phyloP scores from a whole-genome alignment of 2,113 vertebrate species.

The Phalacrocorax aristotelis region DNA sequence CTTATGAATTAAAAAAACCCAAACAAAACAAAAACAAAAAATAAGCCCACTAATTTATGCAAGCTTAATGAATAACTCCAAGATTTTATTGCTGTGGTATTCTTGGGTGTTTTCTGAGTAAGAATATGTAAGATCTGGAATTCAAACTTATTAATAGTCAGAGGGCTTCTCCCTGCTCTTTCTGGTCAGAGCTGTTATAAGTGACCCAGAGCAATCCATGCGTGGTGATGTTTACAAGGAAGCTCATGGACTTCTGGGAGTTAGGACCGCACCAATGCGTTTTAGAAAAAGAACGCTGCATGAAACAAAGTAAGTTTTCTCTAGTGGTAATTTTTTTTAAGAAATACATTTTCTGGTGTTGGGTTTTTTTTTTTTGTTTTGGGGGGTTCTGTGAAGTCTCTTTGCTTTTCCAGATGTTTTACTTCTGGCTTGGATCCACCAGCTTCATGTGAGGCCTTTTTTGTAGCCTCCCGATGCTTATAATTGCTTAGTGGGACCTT shows the following conservation, averaged over 20 bases:
- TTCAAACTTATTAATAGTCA: neutral
- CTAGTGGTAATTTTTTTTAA: neutral
- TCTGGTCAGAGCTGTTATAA: constrained; percentile 78
- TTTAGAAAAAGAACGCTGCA: constrained; percentile 75
- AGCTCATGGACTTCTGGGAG: neutral
- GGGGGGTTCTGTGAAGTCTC: neutral
- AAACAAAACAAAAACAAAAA: neutral
- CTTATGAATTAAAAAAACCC: neutral
- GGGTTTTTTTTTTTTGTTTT: neutral
- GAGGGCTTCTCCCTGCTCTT: neutral
- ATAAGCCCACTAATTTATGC: neutral
- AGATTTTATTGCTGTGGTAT: neutral
- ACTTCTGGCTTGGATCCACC: neutral
- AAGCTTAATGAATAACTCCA: neutral
- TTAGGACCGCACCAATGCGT: constrained; percentile 24
- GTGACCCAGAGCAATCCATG: constrained; percentile 80
- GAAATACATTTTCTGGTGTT: no score
- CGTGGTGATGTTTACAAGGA: neutral
- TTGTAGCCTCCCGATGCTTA: neutral
- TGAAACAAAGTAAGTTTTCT: constrained; percentile 75
- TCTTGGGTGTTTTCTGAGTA: neutral
- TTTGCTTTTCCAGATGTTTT: neutral
- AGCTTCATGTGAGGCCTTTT: neutral
- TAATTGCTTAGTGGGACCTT: neutral
- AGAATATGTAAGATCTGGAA: neutral